Evolutionary conservation across 2,888 invertebrate species (phyloP), one percentile per base, ranked within the genome.

Genomic region (Orthonychiurus folsomi): DNA sequence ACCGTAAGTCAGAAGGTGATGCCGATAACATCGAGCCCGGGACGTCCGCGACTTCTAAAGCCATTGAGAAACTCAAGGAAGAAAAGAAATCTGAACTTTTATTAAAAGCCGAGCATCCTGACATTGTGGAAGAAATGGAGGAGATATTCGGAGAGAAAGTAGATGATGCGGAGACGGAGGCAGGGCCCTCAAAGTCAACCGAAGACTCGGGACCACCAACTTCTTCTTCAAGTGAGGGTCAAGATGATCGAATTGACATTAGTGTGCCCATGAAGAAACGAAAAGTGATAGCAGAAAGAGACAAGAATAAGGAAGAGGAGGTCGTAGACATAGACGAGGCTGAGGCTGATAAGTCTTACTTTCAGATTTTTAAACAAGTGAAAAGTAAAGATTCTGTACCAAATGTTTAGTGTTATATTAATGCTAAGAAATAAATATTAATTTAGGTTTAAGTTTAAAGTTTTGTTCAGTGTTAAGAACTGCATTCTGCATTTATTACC

Each of bases 251-350:
- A 15, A 15, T 37, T 37, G 37, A 37, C 5, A 37, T 15, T 9
- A 37, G 37, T 37, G 15, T 54, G 18, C 54, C 54, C 3, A 54
- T 54, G 54, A 24, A 12, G 2, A 54, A 3, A 54, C 54, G 54
- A 18, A 57, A 57, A 21, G 27, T 58, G 23, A 18, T 27, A 18
- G 50, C 18, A 58, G 58, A 58, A 25, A 28, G 58, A n/a, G 58
- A 28, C 20, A 58, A 25, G 25, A 23, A 23, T 25, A 58, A 58
- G 15, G 48, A 58, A 50, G 27, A 56, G 24, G 23, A 18, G 3
- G 1, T 20, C 50, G 50, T 50, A n/a, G n/a, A n/a, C n/a, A 5
- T 37, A 9, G 37, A 37, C 37, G 15, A 37, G 15, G 15, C 5
- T 37, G 37, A 37, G 15, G 15, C 15, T 5, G 37, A 15, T 15